Evolutionary conservation across 2,113 vertebrate species (phyloP), one percentile per base, ranked within the genome.

Genomic region (Cynoglossus semilaevis): DNA sequence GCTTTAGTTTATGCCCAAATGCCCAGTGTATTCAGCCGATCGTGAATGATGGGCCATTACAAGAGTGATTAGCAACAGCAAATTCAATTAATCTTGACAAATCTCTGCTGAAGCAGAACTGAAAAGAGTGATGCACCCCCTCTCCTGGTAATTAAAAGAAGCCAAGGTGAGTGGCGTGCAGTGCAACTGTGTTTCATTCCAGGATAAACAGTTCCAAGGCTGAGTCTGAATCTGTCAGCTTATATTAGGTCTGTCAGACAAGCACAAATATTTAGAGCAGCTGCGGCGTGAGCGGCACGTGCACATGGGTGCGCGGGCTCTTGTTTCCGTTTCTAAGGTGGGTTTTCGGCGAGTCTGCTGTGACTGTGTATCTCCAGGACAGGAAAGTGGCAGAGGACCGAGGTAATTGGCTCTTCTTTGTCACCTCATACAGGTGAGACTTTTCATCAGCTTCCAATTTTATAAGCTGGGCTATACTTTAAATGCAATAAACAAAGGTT

Each of bases 41-140:
- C 70, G 63, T 87, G 81, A 89, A 88, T 70, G 79, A 87, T 74
- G 83, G 83, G 79, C 86, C 79, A 88, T 86, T 85, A 88, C 84
- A 71, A 74, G 67, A 82, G 80, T 81, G 83, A 90, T 90, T 89
- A 89, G 87, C 72, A 76, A 72, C 80, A 52, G 81, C 82, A 89
- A 90, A 90, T 91, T 91, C 87, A 91, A 90, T 91, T 91, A 90
- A 91, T 91, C 86, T 90, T 83, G 68, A 90, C 89, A 90, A 88
- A 89, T 90, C 90, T 90, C 89, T 75, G 80, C 86, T 84, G 90
- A 88, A 88, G 87, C 86, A 85, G 83, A 86, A 85, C 79, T 79
- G 78, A 84, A 67, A 74, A 77, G 76, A 70, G 60, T 51, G 49
- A 68, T 36, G 71, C 75, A 36, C 82, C 76, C 34, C 74, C 78